Percentiles rank a stretch among this genome's conserved stretches.
Conservation (phyloP, 2,113 vertebrate genomes). For the Telmatochromis brichardi region DNA sequence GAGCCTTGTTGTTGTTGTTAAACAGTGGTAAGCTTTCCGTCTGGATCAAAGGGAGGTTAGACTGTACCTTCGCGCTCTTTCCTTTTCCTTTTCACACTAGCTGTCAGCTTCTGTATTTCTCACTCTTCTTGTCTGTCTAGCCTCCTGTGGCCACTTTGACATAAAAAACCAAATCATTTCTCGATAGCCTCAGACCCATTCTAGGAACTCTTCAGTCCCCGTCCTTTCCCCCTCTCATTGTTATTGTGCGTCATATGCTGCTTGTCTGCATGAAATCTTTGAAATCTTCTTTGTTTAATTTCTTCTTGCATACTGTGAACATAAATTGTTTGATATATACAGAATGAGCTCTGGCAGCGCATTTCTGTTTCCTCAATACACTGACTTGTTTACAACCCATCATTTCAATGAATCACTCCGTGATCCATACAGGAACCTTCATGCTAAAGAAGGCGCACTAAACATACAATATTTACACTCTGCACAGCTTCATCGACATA, state of each 20-base stretch:
- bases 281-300: not conserved
- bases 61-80: not conserved
- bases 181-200: not conserved
- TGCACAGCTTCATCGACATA: not conserved
- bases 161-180: not conserved
- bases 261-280: not conserved
- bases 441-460: not conserved
- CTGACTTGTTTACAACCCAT: conserved; percentile 29
- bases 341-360: not conserved
- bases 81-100: not conserved
- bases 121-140: not conserved
- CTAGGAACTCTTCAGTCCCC: not conserved
- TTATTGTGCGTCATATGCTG: not conserved
- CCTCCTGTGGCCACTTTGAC: not conserved
- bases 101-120: not conserved
- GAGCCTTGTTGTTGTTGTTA: not conserved
- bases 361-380: not conserved
- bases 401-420: not conserved
- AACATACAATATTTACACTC: conserved; percentile 14
- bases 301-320: not conserved
- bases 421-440: not conserved
- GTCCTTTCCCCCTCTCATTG: not conserved
- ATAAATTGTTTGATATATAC: conserved; percentile 27
- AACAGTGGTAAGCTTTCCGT: not conserved
- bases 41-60: not conserved